Conservation (phyloP, 2,888 invertebrate species). For the Carabus problematicus region DNA sequence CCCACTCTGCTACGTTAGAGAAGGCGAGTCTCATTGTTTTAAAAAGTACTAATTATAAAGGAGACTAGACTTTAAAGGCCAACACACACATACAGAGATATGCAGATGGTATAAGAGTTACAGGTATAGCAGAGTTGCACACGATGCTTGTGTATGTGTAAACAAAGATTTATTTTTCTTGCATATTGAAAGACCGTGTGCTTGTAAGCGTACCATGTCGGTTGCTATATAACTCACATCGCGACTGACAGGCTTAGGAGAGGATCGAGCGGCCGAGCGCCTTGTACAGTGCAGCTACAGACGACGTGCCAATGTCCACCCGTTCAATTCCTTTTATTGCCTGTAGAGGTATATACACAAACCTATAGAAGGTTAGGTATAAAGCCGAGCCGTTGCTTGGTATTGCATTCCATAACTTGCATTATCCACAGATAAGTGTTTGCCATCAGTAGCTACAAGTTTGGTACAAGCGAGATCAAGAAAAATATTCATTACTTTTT, state of each 20-base stretch:
- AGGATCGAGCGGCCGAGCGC: neutral
- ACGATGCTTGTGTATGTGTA: constrained; percentile 47
- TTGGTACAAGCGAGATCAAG: too few species aligned
- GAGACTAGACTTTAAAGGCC: constrained; percentile 47
- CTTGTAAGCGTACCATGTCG: constrained; percentile 54
- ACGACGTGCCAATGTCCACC: constrained; percentile 8
- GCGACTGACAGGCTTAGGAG: constrained; percentile 4
- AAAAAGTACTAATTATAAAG: constrained; percentile 61
- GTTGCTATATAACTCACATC: constrained; percentile 59
- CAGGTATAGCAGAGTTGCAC: too few species aligned
- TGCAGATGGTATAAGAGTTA: neutral
- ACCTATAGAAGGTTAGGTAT: too few species aligned
- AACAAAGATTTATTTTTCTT: constrained; percentile 60
- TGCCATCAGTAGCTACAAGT: neutral
- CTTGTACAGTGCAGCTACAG: neutral
- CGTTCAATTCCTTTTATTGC: constrained; percentile 16
- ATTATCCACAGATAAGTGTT: constrained; percentile 3
- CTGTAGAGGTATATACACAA: too few species aligned
- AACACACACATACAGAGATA: constrained; percentile 5
- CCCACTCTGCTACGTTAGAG: constrained; percentile 21
- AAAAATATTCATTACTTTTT: neutral
- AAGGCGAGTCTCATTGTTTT: constrained; percentile 56
- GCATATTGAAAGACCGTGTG: constrained; percentile 59
- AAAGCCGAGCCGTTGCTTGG: neutral
- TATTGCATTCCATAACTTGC: constrained; percentile 10